A percentile compares a stretch with the other conserved stretches of the same genome.
Evolutionary conservation across 2,888 invertebrate species (phyloP).

Genomic region (Epistrophella euchroma): DNA sequence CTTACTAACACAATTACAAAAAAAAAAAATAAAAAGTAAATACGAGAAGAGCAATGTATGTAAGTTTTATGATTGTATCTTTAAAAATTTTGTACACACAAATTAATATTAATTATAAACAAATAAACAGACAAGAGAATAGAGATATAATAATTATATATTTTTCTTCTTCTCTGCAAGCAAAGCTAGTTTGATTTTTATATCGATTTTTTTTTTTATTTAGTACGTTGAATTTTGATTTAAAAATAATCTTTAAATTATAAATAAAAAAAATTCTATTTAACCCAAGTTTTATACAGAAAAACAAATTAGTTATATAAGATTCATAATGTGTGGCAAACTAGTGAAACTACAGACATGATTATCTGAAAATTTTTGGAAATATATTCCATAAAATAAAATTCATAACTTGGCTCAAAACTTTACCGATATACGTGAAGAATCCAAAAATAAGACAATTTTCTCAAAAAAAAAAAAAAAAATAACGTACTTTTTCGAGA

Average conservation of each 20-base stretch:
- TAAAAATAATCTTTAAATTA: background rate
- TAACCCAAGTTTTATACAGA: too few relatives aligned
- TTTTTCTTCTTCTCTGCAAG: constrained; percentile 19
- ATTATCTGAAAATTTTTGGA: too few relatives aligned
- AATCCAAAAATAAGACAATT: too few relatives aligned
- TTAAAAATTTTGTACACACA: constrained; percentile 3
- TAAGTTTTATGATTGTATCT: constrained; percentile 2
- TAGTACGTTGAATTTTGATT: constrained; percentile 58
- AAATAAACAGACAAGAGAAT: constrained; percentile 31
- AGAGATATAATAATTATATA: background rate
- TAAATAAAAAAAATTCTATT: background rate
- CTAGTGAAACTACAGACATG: too few relatives aligned
- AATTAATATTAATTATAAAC: constrained; percentile 14
- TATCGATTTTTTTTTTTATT: constrained; percentile 32
- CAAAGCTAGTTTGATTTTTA: constrained; percentile 40
- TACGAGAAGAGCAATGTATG: constrained; percentile 34
- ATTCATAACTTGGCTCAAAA: too few relatives aligned
- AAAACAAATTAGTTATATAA: too few relatives aligned
- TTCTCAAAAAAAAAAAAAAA: too few relatives aligned
- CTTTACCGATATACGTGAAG: too few relatives aligned
- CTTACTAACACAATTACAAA: constrained; percentile 52
- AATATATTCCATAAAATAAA: too few relatives aligned
- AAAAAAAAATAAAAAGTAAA: constrained; percentile 7
- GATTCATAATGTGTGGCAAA: constrained; percentile 3
- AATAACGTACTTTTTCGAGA: too few relatives aligned